Conservation (phyloP, 2,113 vertebrate species). For the Chrysemys picta region DNA sequence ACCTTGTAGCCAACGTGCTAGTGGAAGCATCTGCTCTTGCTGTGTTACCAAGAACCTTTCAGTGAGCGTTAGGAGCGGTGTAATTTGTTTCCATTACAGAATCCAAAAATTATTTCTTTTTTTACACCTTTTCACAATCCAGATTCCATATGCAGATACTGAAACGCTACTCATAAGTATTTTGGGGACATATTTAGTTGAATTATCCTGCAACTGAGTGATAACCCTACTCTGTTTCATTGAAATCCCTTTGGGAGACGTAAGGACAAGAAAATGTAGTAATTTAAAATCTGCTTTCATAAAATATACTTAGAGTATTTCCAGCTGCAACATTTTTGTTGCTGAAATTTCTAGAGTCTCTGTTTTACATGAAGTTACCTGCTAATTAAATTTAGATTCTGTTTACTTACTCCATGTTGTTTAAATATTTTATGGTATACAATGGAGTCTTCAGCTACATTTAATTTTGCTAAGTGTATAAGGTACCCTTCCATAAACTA, state of each 20-base stretch:
- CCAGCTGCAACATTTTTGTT: not conserved
- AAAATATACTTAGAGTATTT: not conserved
- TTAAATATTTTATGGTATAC: slow-evolving; percentile 63
- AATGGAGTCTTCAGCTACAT: slow-evolving; percentile 27
- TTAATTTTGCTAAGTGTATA: slow-evolving; percentile 66
- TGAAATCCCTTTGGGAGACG: not conserved
- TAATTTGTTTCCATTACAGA: not conserved
- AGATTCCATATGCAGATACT: not conserved
- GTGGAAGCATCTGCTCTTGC: not conserved
- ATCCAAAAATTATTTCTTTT: not conserved
- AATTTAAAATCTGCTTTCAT: not conserved
- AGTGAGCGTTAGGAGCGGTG: not conserved
- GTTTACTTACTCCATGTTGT: slow-evolving; percentile 40
- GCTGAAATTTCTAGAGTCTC: not conserved
- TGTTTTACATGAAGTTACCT: slow-evolving; percentile 21
- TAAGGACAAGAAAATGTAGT: not conserved
- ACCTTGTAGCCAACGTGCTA: not conserved
- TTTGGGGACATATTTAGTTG: not conserved
- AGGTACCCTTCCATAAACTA: slow-evolving; percentile 48
- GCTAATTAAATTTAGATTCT: slow-evolving; percentile 30
- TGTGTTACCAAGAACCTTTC: not conserved
- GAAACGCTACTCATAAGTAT: not conserved
- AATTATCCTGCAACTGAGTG: not conserved
- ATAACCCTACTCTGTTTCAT: not conserved
- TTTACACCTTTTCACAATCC: not conserved